phyloP scores from a whole-genome alignment of 2,113 vertebrate genomes.

The Garra rufa region DNA sequence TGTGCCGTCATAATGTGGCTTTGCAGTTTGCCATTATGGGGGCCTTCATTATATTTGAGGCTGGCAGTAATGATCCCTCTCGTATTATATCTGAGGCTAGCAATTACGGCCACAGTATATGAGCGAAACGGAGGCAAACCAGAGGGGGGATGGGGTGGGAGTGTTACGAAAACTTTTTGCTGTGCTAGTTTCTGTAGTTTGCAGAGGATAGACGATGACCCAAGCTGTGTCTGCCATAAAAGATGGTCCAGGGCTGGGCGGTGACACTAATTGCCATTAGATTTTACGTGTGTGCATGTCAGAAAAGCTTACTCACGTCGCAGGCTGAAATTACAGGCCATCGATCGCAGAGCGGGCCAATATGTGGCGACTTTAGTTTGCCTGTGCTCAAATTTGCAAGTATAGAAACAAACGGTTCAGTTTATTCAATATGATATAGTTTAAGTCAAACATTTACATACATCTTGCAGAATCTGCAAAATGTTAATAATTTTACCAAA shows the following conservation, averaged over 20 bases:
- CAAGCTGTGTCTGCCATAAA: slow-evolving; percentile 9
- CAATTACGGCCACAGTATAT: slow-evolving; percentile 29
- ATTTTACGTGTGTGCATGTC: slow-evolving; percentile 47
- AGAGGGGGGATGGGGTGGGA: background rate
- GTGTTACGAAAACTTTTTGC: slow-evolving; percentile 47
- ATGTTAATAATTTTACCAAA: too few relatives aligned
- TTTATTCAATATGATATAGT: too few relatives aligned
- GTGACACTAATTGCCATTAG: slow-evolving; percentile 60
- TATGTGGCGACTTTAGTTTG: slow-evolving; percentile 48
- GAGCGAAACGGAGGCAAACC: background rate
- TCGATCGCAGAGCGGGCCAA: slow-evolving; percentile 39
- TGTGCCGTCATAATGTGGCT: slow-evolving; percentile 38
- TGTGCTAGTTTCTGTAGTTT: slow-evolving; percentile 43
- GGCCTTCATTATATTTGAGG: slow-evolving; percentile 36
- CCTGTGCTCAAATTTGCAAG: background rate
- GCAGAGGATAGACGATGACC: slow-evolving; percentile 32
- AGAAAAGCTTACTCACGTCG: slow-evolving; percentile 54
- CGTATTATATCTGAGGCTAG: slow-evolving; percentile 38
- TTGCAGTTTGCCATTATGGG: slow-evolving; percentile 38
- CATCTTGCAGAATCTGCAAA: too few relatives aligned
- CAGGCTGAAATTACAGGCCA: slow-evolving; percentile 68
- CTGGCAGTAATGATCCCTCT: slow-evolving; percentile 34
- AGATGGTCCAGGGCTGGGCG: slow-evolving; percentile 48
- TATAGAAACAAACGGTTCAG: too few relatives aligned
- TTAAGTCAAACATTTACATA: too few relatives aligned